These are phyloP conservation scores for Nephrotoma appendiculata DNA, from an alignment of 2,888 invertebrate species.

Conservation along the genomic window DNA sequence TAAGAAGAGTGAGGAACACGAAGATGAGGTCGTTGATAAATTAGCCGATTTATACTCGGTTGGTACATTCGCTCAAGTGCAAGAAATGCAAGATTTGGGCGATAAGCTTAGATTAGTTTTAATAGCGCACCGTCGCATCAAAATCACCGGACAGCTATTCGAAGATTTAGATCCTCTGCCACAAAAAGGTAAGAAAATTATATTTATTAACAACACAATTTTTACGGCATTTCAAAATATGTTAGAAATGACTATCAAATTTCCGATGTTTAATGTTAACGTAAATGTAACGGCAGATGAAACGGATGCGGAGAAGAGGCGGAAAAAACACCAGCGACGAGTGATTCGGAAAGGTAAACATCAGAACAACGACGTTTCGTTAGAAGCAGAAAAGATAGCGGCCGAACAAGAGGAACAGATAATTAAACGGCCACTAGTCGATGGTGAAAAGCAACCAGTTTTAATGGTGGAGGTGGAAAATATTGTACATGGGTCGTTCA, in stretches of 20 bases:
- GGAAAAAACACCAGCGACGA: slow-evolving; percentile 18
- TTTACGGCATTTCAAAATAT: not conserved
- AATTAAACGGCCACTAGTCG: slow-evolving; percentile 14
- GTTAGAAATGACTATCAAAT: slow-evolving; percentile 61
- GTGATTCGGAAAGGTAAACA: slow-evolving; percentile 8
- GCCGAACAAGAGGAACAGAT: slow-evolving; percentile 13
- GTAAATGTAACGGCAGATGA: slow-evolving; percentile 73
- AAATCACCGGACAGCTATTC: slow-evolving; percentile 62
- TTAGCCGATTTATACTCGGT: slow-evolving; percentile 76
- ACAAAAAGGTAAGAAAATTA: slow-evolving; percentile 11
- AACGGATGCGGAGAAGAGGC: slow-evolving; percentile 41
- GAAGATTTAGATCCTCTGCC: slow-evolving; percentile 52
- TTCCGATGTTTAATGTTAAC: slow-evolving; percentile 69
- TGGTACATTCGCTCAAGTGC: slow-evolving; percentile 96
- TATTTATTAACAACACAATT: not conserved
- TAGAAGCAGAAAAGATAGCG: slow-evolving; percentile 4
- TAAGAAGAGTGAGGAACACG: slow-evolving; percentile 79
- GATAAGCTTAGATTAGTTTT: slow-evolving; percentile 81
- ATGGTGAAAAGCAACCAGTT: slow-evolving; percentile 35
- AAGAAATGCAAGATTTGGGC: slow-evolving; percentile 92
- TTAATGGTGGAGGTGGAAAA: slow-evolving; percentile 94
- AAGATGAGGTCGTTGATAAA: slow-evolving; percentile 68
- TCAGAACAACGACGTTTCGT: not conserved
- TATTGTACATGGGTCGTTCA: slow-evolving; percentile 72
- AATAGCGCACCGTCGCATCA: slow-evolving; percentile 84